Evolutionary conservation across 2,113 vertebrate species (phyloP).

Genomic region (Sinocyclocheilus rhinocerous): DNA sequence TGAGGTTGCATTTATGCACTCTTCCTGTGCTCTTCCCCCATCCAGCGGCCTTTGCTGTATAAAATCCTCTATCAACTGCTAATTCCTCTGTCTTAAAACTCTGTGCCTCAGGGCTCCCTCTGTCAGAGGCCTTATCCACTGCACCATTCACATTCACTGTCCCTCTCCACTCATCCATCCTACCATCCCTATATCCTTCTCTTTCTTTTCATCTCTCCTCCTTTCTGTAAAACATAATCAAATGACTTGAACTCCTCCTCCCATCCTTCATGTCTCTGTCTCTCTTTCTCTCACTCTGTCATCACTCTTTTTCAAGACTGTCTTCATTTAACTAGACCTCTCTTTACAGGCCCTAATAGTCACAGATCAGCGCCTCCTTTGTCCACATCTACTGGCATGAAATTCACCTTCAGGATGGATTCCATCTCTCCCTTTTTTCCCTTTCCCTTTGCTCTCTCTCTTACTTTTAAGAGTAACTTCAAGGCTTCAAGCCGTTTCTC

Average conservation of each 20-base stretch:
- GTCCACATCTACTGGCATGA: conserved; percentile 78
- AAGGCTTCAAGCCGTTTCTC: conserved; percentile 64
- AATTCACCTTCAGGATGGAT: conserved; percentile 80
- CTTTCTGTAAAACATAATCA: conserved; percentile 69
- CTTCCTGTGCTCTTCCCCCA: conserved; percentile 26
- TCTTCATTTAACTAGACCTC: conserved; percentile 72
- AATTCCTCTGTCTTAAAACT: conserved; percentile 53
- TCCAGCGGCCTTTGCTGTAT: conserved; percentile 40
- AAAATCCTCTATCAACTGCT: conserved; percentile 51
- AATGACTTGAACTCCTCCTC: conserved; percentile 61
- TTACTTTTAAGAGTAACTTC: conserved; percentile 61
- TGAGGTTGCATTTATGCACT: conserved; percentile 43
- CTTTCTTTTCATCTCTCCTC: conserved; percentile 59
- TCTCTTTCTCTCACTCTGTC: conserved; percentile 55
- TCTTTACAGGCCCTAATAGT: conserved; percentile 79
- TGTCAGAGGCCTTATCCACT: conserved; percentile 50
- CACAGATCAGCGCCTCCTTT: conserved; percentile 77
- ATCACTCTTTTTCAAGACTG: conserved; percentile 66
- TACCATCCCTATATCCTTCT: conserved; percentile 6
- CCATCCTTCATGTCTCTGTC: conserved; percentile 3
- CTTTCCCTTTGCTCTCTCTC: conserved; percentile 51
- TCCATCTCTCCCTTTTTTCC: conserved; percentile 69
- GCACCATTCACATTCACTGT: conserved; percentile 31
- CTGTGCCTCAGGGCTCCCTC: conserved; percentile 52
- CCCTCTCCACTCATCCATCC: conserved; percentile 5